Base-by-base conservation (phyloP, 2,888 invertebrate genomes). In the Flabesymbios commensalis region DNA sequence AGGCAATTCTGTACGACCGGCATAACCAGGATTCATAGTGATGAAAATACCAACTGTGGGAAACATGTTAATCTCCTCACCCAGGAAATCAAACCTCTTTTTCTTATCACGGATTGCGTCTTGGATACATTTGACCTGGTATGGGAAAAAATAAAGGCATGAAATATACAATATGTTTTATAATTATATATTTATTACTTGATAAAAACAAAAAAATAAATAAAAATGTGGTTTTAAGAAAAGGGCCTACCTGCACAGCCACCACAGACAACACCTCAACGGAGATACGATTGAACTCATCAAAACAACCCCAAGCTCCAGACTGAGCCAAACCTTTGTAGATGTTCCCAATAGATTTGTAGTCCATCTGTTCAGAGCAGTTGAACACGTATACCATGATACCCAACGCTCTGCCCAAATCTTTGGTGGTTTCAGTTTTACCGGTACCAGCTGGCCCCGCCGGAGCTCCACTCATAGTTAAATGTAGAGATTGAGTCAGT, bases 351-450 rank as follows among this genome's bases (percentile, higher is more conserved):
- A 95, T 61, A 26, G 70, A 70, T 65, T 93, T 92, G 83, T 96
- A 96, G 83, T 96, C 96, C 96, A 96, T 96, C 86, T 96, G 96
- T 80, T 96, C 96, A 0, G 95, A 95, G 81, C 96, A 96, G 83
- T 96, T 96, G 83, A 96, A 96, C 19, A 96, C 96, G 77, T 96
- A 96, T 1, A 97, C 97, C 93, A 94, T 94, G 65, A 96, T 94
- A 5, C 96, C 97, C 3, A 97, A 86, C 42, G 96, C 96, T 78
- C 94, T 86, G 32, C 97, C 96, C 64, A 97, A 86, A 86, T 97
- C 96, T 85, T 97, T 97, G 0, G 96, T 96, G 0, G 96, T 97
- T 85, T 97, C 96, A 0, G 96, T 96, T 86, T 97, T 97, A 1
- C 96, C 96, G 0, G 96, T 97, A 56, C 82, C 81, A 3, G 93